Base-by-base conservation (phyloP, 2,797 vertebrate species). In the Acanthurus tractus region DNA sequence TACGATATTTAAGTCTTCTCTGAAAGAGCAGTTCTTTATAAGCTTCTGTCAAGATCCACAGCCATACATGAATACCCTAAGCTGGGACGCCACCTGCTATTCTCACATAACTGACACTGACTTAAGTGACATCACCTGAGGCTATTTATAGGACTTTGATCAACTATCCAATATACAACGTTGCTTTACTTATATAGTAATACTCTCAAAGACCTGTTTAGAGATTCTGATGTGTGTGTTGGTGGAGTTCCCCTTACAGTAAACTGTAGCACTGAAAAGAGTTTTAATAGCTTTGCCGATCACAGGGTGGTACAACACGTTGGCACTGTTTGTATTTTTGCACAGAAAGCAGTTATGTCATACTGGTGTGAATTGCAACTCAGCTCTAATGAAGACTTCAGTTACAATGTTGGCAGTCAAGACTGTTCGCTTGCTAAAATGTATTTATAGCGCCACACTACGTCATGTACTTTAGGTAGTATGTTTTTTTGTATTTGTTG, bases 401-500 rank as follows among this genome's bases (percentile, higher is more conserved):
- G 34, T 50, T 38, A 22, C 20, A 54, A 6, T n/a, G 3, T 8
- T 75, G 29, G 25, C 63, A 50, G 7, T 20, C 2, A 45, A 4
- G 0, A 1, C 48, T 38, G 58, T n/a, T 49, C 1, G 12, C 38
- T 34, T 20, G 22, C 11, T 23, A 15, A 40, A 25, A 40, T 48
- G 49, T 58, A 42, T 65, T 56, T 15, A 50, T 3, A 25, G 34
- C 20, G 46, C 25, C 22, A 7, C 22, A 7, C 9, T 49, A 14
- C 50, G 11, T 5, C 44, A 42, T 50, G 59, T 23, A 54, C 8
- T 42, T 53, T 23, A 18, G 44, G 40, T 38, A 20, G 17, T 36
- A 34, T 34, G 29, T 8, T 50, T 74, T 36, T 71, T 67, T 66
- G 45, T 22, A 34, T 48, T 69, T 74, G 17, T 74, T 48, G n/a